phyloP scores from a whole-genome alignment of 2,113 vertebrate species.

The Lynx canadensis region DNA sequence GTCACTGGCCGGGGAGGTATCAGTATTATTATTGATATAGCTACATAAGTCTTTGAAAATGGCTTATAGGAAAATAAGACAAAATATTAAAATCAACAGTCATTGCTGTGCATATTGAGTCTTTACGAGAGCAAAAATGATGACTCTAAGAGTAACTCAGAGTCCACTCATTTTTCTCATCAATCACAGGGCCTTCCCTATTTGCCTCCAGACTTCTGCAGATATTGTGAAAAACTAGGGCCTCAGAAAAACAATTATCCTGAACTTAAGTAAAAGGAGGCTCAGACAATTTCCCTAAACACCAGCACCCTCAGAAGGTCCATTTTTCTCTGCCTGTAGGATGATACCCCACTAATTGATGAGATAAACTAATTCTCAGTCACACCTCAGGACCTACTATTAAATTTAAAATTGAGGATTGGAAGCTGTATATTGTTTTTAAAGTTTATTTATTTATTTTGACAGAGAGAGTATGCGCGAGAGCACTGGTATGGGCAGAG shows the following conservation, averaged over 20 bases:
- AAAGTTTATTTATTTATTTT: too few relatives aligned
- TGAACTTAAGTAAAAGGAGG: neutral
- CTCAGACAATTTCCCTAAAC: neutral
- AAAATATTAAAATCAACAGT: neutral
- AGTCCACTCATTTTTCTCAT: neutral
- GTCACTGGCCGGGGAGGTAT: neutral
- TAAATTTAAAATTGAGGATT: neutral
- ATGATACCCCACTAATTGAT: neutral
- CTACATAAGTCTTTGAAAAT: neutral
- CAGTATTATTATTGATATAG: neutral
- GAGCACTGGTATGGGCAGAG: too few relatives aligned
- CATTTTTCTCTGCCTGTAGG: neutral
- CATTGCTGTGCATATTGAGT: neutral
- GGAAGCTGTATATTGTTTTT: neutral
- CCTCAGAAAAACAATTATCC: neutral
- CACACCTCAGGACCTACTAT: neutral
- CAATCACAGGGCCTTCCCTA: neutral
- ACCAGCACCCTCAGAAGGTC: neutral
- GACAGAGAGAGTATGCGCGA: too few relatives aligned
- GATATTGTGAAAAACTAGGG: neutral
- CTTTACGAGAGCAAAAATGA: neutral
- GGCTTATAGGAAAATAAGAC: neutral
- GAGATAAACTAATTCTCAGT: neutral
- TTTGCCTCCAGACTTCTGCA: neutral
- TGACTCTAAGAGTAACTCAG: neutral